Conservation (phyloP, 2,797 vertebrate genomes). For the Ptychobarbus kaznakovi region DNA sequence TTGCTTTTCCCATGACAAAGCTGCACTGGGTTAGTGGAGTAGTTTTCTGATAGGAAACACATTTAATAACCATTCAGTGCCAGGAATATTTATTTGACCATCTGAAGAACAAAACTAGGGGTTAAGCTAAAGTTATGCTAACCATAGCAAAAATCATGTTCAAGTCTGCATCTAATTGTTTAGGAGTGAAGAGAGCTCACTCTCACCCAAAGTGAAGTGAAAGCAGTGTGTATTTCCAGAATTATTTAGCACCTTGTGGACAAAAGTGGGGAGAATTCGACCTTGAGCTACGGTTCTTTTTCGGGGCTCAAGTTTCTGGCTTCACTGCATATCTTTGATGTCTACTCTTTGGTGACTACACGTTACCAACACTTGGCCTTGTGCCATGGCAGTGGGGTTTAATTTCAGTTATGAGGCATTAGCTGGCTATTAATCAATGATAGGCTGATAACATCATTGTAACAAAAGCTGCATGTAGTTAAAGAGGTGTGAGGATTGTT, state of each 20-base stretch:
- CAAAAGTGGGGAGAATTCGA: slow-evolving; percentile 76
- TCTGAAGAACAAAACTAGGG: neutral
- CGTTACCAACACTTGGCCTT: slow-evolving; percentile 35
- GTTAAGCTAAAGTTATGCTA: too few relatives aligned
- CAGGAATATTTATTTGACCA: neutral
- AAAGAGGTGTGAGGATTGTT: slow-evolving; percentile 11
- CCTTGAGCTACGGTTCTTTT: slow-evolving; percentile 57
- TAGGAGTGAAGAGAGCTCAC: neutral
- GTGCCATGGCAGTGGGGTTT: slow-evolving; percentile 28
- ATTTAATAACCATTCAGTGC: neutral
- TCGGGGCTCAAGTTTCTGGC: slow-evolving; percentile 73
- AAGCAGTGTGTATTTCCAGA: slow-evolving; percentile 70
- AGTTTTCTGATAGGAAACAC: neutral
- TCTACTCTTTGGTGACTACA: slow-evolving; percentile 65
- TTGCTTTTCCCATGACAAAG: slow-evolving; percentile 47
- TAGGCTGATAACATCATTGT: slow-evolving; percentile 19
- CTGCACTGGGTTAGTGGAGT: neutral
- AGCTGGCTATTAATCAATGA: slow-evolving; percentile 40
- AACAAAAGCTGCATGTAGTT: neutral
- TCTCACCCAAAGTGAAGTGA: slow-evolving; percentile 51
- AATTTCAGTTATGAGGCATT: slow-evolving; percentile 49
- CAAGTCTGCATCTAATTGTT: neutral
- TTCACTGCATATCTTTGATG: slow-evolving; percentile 61
- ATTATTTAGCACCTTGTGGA: slow-evolving; percentile 79
- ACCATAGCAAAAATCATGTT: neutral